Evolutionary conservation across 2,888 invertebrate genomes (phyloP).

Genomic region (Creontiades dilutus): DNA sequence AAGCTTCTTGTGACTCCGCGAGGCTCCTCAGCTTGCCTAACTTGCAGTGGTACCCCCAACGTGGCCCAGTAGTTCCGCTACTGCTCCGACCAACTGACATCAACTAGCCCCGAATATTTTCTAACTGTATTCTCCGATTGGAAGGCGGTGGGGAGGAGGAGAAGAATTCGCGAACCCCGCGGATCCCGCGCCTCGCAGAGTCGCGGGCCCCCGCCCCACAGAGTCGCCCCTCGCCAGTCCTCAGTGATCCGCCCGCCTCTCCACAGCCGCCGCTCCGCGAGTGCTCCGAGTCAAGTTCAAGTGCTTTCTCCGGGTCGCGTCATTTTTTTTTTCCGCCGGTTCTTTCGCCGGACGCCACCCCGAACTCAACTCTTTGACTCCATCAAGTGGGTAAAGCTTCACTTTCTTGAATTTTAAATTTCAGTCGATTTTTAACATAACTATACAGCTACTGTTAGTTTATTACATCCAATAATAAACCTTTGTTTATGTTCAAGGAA

Average conservation of each 20-base stretch:
- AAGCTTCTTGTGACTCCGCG: no score
- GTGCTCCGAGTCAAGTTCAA: conserved; percentile 39
- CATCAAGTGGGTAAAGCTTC: not conserved
- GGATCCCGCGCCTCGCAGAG: not conserved
- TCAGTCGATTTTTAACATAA: not conserved
- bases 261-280: conserved; percentile 10
- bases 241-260: conserved; percentile 32
- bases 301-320: conserved; percentile 21
- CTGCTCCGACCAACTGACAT: no score
- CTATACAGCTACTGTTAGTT: not conserved
- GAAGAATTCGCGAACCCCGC: conserved; percentile 26
- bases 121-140: conserved; percentile 6
- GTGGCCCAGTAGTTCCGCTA: no score
- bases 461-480: no score
- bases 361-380: not conserved
- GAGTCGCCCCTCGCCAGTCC: not conserved
- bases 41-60: no score
- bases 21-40: no score
- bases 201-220: not conserved
- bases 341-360: not conserved
- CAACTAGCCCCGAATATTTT: not conserved
- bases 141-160: not conserved
- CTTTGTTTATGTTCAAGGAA: no score
- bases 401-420: not conserved
- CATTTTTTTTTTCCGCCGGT: not conserved